phyloP scores from a whole-genome alignment of 2,797 vertebrate genomes.

The Molossus molossus region DNA sequence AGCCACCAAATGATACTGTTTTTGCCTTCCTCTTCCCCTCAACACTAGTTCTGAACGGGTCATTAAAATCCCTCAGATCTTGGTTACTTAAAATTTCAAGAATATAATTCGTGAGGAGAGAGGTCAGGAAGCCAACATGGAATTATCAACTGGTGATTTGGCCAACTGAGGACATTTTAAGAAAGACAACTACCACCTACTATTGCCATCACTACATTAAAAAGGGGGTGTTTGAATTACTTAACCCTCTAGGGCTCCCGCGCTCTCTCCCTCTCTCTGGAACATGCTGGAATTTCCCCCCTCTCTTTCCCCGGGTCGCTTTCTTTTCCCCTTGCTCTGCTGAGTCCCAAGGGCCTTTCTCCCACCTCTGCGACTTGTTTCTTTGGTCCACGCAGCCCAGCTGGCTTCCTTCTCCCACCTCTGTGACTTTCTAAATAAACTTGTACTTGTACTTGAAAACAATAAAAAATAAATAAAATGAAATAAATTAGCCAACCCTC shows the following conservation, averaged over 20 bases:
- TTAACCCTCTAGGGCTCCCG: neutral
- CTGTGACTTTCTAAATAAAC: neutral
- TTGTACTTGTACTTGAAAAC: neutral
- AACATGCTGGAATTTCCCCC: neutral
- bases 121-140: neutral
- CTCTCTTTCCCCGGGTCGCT: neutral
- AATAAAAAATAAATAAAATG: neutral
- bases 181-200: neutral
- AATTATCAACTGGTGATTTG: neutral
- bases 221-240: neutral
- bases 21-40: neutral
- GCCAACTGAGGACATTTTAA: neutral
- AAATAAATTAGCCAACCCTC: neutral
- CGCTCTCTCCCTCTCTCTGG: neutral
- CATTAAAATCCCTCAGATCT: neutral
- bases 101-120: neutral
- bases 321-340: neutral
- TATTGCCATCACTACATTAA: neutral
- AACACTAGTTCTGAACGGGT: neutral
- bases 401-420: neutral
- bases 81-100: slow-evolving; percentile 30
- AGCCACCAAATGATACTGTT: neutral
- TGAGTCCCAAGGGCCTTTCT: neutral
- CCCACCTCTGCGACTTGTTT: neutral
- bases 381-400: neutral